Conservation (phyloP, 2,888 invertebrate species). For the Volucella inflata region DNA sequence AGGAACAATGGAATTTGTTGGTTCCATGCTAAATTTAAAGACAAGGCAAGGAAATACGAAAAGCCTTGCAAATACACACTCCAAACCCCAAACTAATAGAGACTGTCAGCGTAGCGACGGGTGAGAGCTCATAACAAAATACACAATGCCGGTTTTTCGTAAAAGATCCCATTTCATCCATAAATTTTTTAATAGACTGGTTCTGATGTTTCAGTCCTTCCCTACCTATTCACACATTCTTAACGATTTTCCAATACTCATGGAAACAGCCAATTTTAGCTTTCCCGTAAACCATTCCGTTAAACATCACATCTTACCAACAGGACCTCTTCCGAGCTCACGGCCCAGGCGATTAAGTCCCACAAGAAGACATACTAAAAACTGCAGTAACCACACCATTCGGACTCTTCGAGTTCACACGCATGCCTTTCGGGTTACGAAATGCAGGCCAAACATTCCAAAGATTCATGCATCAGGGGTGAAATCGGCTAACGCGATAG, state of each 20-base stretch:
- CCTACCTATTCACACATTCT: background rate
- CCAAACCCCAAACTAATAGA: no score
- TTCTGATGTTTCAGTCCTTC: conserved; percentile 19
- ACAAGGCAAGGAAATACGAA: conserved; percentile 5
- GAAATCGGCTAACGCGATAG: conserved; percentile 76
- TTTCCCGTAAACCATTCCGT: conserved; percentile 29
- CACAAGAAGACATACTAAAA: conserved; percentile 60
- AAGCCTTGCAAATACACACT: no score
- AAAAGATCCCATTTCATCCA: conserved; percentile 9
- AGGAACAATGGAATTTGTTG: conserved; percentile 4
- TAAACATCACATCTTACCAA: conserved; percentile 39
- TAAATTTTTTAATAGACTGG: conserved; percentile 46
- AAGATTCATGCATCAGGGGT: conserved; percentile 60
- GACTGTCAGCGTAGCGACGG: conserved; percentile 23
- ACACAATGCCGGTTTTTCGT: conserved; percentile 32
- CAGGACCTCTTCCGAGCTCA: no score
- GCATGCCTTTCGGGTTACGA: conserved; percentile 79
- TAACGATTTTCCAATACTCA: background rate
- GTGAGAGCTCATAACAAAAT: background rate
- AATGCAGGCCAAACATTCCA: conserved; percentile 51
- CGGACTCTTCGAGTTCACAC: conserved; percentile 78
- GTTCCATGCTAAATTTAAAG: conserved; percentile 13
- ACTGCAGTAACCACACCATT: conserved; percentile 80
- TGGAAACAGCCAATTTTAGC: background rate
- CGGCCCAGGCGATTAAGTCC: no score